phyloP scores from a whole-genome alignment of 2,797 vertebrate species.

The Xenentodon cancila region DNA sequence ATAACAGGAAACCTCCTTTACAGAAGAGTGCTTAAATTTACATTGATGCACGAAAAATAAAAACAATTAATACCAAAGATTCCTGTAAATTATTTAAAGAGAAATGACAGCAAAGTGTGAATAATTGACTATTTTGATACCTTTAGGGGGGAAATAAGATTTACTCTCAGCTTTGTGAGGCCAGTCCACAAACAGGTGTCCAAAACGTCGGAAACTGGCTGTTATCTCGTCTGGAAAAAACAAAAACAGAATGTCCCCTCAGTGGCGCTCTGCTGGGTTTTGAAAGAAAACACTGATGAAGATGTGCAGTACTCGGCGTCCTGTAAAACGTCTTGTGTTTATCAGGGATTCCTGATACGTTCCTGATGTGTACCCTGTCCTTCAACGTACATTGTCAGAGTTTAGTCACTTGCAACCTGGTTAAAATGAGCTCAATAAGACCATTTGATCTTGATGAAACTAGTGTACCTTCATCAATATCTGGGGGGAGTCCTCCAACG shows the following conservation, averaged over 20 bases:
- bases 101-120: too few relatives aligned
- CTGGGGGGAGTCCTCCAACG: conserved; percentile 95
- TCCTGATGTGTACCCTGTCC: too few relatives aligned
- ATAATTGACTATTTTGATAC: conserved; percentile 68
- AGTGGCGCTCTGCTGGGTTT: background rate
- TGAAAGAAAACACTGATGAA: background rate
- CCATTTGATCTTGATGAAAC: background rate
- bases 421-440: background rate
- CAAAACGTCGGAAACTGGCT: conserved; percentile 98
- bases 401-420: background rate
- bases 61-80: too few relatives aligned
- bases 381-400: background rate
- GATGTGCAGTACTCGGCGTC: background rate
- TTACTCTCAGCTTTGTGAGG: conserved; percentile 99
- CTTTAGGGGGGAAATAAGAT: conserved; percentile 99
- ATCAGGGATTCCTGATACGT: background rate
- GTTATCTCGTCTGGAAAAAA: conserved; percentile 93
- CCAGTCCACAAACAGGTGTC: conserved; percentile 99
- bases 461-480: conserved; percentile 95
- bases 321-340: background rate
- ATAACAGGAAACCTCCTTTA: background rate
- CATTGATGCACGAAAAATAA: too few relatives aligned
- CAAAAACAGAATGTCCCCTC: conserved; percentile 6
- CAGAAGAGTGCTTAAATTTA: too few relatives aligned
- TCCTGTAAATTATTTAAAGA: too few relatives aligned